A percentile compares a stretch with the other conserved stretches of the same genome.
Evolutionary conservation across 2,888 invertebrate genomes (phyloP).

Genomic region (Lycaena phlaeas): DNA sequence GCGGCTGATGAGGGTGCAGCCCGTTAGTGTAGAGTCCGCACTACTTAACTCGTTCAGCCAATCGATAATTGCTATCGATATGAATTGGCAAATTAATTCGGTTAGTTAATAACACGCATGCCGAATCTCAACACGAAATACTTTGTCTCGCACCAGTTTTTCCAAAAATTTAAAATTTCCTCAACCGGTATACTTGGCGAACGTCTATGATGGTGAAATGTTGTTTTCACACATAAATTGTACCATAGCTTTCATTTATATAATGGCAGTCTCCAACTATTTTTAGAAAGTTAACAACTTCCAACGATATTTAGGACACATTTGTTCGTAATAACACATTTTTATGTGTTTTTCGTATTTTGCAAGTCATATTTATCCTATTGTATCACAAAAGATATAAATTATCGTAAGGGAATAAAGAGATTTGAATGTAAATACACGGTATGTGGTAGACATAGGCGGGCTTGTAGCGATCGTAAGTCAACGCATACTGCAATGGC

Average conservation of each 20-base stretch:
- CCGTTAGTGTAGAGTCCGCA: constrained; percentile 39
- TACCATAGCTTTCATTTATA: constrained; percentile 8
- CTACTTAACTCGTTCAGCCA: constrained; percentile 38
- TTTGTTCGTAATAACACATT: too few species aligned
- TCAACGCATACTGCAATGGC: constrained; percentile 25
- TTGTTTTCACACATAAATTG: constrained; percentile 20
- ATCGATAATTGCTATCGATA: constrained; percentile 37
- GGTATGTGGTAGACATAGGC: constrained; percentile 25
- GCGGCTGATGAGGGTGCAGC: constrained; percentile 47
- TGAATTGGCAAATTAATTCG: constrained; percentile 35
- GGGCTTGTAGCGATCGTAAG: constrained; percentile 24
- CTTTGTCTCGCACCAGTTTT: constrained; percentile 51
- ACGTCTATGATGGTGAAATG: constrained; percentile 37
- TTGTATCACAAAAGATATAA: too few species aligned
- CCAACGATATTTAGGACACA: too few species aligned
- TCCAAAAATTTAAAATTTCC: constrained; percentile 53
- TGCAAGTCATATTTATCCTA: too few species aligned
- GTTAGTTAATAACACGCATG: constrained; percentile 34
- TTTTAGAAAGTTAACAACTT: too few species aligned
- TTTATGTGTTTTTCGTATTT: too few species aligned
- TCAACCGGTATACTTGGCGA: constrained; percentile 44
- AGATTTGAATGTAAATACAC: constrained; percentile 30
- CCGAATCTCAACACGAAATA: constrained; percentile 18
- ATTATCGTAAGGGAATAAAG: background rate
- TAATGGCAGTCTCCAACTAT: too few species aligned